A percentile compares a stretch with the other conserved stretches of the same genome.
Conservation (phyloP, 2,888 invertebrate genomes). For the Sisyra nigra region DNA sequence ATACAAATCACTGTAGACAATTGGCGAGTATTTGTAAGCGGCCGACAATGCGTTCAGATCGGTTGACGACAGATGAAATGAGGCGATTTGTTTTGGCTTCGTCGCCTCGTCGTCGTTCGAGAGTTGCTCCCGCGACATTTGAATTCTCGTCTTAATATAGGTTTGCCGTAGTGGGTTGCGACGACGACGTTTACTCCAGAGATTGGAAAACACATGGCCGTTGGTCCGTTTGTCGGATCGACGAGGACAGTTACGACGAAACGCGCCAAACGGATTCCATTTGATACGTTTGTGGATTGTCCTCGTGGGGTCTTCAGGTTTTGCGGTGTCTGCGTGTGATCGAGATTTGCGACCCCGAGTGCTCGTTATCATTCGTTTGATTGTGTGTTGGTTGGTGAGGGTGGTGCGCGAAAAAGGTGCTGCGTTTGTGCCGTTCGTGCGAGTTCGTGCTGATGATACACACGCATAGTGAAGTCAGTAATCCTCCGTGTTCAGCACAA, state of each 20-base stretch:
- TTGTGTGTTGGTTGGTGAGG: not conserved
- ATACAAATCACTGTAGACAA: constrained; percentile 19
- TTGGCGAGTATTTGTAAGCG: constrained; percentile 1
- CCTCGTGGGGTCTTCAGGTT: constrained; percentile 1
- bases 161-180: not conserved
- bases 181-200: not conserved
- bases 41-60: constrained; percentile 8
- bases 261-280: not conserved
- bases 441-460: constrained; percentile 7
- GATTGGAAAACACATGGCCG: not conserved
- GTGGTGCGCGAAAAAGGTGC: not conserved
- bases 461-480: constrained; percentile 25
- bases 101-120: too few species aligned
- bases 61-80: too few species aligned
- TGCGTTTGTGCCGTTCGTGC: constrained; percentile 3
- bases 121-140: too few species aligned
- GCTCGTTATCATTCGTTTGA: not conserved
- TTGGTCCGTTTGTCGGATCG: not conserved
- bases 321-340: constrained; percentile 6
- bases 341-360: constrained; percentile 1
- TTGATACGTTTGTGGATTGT: not conserved
- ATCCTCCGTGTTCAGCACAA: constrained; percentile 16
- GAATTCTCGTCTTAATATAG: not conserved
- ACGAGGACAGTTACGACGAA: not conserved
- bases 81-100: too few species aligned